phyloP scores from a whole-genome alignment of 2,888 invertebrate species.

The Eurois occulta region DNA sequence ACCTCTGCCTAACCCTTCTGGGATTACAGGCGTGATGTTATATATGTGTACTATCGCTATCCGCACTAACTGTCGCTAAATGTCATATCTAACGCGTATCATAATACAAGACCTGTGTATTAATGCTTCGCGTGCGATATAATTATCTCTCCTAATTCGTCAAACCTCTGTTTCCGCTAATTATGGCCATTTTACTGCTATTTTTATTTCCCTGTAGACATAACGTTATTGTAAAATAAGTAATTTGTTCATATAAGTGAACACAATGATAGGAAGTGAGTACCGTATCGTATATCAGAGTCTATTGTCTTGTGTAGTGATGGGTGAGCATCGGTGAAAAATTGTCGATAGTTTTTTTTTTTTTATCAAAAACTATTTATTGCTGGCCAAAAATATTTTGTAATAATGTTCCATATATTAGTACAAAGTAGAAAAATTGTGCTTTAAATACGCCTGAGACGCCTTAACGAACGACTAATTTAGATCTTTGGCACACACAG shows the following conservation, averaged over 20 bases:
- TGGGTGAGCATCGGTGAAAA: conserved; percentile 7
- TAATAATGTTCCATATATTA: too few relatives aligned
- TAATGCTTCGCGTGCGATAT: too few relatives aligned
- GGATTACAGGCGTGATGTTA: too few relatives aligned
- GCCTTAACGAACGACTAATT: background rate
- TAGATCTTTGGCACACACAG: background rate
- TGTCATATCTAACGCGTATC: too few relatives aligned
- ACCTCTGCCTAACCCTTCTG: too few relatives aligned
- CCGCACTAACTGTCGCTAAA: too few relatives aligned
- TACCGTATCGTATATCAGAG: conserved; percentile 52
- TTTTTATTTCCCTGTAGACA: background rate
- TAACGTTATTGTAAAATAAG: conserved; percentile 32
- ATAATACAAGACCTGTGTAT: too few relatives aligned
- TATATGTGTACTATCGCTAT: too few relatives aligned
- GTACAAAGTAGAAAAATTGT: background rate
- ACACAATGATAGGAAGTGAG: conserved; percentile 68
- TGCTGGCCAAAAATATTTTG: too few relatives aligned
- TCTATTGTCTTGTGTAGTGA: conserved; percentile 58
- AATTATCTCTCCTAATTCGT: background rate
- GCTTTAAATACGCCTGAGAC: background rate
- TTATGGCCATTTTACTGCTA: background rate
- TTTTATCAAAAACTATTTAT: background rate
- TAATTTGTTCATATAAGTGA: conserved; percentile 31
- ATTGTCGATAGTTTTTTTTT: conserved; percentile 38
- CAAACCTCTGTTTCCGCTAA: too few relatives aligned